phyloP scores from a whole-genome alignment of 2,797 vertebrate genomes.

The Acrossocheilus wenchowensis region DNA sequence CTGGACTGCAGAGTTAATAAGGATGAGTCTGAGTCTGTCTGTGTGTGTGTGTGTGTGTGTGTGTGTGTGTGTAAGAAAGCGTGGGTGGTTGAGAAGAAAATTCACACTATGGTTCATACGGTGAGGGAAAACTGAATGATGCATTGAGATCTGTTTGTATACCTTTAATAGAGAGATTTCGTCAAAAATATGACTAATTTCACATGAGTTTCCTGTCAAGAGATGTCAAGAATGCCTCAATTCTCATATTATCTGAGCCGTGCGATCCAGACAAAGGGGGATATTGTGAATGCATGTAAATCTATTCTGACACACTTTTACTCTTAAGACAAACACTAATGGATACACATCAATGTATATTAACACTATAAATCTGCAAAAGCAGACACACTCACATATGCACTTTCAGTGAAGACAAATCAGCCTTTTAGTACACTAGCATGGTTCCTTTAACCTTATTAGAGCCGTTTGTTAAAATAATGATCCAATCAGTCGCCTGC shows the following conservation, averaged over 20 bases:
- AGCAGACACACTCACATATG: not conserved
- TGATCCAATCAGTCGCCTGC: not conserved
- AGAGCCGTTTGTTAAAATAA: not conserved
- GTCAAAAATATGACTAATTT: not conserved
- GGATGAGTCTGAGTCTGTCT: constrained; percentile 16
- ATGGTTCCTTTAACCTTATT: not conserved
- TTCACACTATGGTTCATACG: not conserved
- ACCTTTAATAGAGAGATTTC: not conserved
- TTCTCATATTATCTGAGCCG: not conserved
- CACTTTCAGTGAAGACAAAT: not conserved
- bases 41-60: constrained; percentile 24
- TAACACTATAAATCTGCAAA: not conserved
- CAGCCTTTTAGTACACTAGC: not conserved
- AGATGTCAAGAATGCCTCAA: not conserved
- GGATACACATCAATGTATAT: not conserved
- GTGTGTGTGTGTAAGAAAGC: constrained; percentile 15
- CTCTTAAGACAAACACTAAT: not conserved
- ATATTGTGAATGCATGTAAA: not conserved
- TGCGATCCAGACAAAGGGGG: not conserved
- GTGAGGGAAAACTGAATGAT: not conserved
- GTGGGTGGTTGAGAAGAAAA: not conserved
- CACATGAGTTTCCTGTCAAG: not conserved
- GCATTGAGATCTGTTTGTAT: not conserved
- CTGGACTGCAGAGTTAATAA: constrained; percentile 46
- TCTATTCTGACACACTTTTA: not conserved